Conservation (phyloP, 2,888 invertebrate genomes). For the Caenorhabditis macrosperma region DNA sequence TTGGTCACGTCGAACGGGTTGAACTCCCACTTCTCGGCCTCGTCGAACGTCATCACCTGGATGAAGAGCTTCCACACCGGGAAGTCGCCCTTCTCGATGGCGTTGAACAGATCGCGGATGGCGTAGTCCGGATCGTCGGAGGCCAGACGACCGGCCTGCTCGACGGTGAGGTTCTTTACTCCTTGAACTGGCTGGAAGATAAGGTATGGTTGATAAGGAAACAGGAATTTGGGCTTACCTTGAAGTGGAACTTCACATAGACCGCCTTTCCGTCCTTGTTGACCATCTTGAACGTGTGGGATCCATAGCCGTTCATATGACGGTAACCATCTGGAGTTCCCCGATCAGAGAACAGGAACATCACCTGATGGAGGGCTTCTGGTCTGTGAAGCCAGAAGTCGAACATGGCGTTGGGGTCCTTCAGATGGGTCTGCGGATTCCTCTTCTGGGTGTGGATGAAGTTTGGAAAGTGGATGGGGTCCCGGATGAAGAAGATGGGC, state of each 20-base stretch:
- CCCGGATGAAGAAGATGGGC: conserved; percentile 83
- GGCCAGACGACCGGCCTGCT: conserved; percentile 69
- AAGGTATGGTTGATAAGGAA: conserved; percentile 22
- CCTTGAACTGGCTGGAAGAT: conserved; percentile 78
- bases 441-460: conserved; percentile 96
- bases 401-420: conserved; percentile 81
- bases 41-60: conserved; percentile 81
- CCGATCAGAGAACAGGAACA: conserved; percentile 80
- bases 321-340: conserved; percentile 81
- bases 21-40: conserved; percentile 81
- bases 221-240: conserved; percentile 61
- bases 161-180: conserved; percentile 75
- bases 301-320: conserved; percentile 79
- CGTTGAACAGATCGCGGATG: conserved; percentile 81
- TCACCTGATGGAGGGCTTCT: conserved; percentile 80
- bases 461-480: conserved; percentile 87
- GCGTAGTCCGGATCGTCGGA: conserved; percentile 81
- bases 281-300: conserved; percentile 80
- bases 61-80: conserved; percentile 82
- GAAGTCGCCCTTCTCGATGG: conserved; percentile 81
- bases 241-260: conserved; percentile 79
- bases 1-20: conserved; percentile 83
- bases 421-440: conserved; percentile 89
- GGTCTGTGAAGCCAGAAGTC: conserved; percentile 78
- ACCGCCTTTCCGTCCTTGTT: conserved; percentile 76